Base-by-base conservation (phyloP, 2,113 vertebrate genomes). In the Platichthys flesus region DNA sequence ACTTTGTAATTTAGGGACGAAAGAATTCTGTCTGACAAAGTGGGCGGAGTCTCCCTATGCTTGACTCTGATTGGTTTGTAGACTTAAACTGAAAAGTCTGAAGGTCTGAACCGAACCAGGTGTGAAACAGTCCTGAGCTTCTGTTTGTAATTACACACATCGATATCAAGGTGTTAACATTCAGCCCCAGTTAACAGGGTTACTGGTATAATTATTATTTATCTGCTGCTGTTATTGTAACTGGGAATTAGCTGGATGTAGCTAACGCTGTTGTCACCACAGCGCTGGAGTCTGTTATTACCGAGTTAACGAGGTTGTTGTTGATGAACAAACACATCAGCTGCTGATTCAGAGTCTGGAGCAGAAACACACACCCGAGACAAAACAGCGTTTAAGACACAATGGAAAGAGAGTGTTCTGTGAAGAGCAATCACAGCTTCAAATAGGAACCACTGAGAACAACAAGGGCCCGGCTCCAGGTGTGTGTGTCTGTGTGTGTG, bases 351-450 rank as follows among this genome's bases (percentile, higher is more conserved):
- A 10, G 49, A 18, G 49, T 20, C 20, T 51, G 49, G 49, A 51
- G 18, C 49, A n/a, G 18, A 71, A 7, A 59, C 51, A 65, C 65
- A 71, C 68, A 64, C 5, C 62, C 4, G 45, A 65, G 56, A 84
- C 69, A 85, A 84, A 81, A 75, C 84, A 70, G 6, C 59, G 51
- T 74, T 85, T 84, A 79, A 82, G 62, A 79, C 81, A 78, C 75
- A 84, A 89, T 12, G 51, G 61, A 71, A 42, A 56, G 67, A 24
- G 49, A 84, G 80, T 69, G 51, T 54, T 54, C 21, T 20, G 51
- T 21, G 51, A 54, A 9, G 51, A 54, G 51, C 51, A 85, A 82
- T 77, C 75, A 77, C 49, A 12, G 54, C 26, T 47, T 86, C 69
- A 79, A 35, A 75, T 51, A 9, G 62, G 59, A 83, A 47, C 67